Percentiles rank a stretch among this genome's conserved stretches.
phyloP scores from a whole-genome alignment of 1,140 invertebrate species.

The Rhopalosiphum maidis region DNA sequence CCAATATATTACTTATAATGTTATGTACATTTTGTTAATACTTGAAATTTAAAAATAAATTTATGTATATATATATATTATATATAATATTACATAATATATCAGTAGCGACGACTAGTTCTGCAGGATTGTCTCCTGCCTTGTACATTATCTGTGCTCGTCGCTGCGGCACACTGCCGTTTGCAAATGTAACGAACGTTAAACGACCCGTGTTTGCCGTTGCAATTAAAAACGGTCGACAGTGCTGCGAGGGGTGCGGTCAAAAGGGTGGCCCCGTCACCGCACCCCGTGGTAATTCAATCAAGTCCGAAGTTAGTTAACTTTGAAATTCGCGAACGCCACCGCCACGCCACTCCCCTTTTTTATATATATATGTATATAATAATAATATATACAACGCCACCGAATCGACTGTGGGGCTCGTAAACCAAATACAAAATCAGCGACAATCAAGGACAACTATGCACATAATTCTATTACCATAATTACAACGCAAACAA shows the following conservation, averaged over 20 bases:
- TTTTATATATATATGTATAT: not conserved
- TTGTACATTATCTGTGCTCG: not conserved
- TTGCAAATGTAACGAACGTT: conserved; percentile 45
- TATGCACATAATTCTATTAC: conserved; percentile 50
- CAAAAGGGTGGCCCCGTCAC: conserved; percentile 48
- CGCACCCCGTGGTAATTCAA: conserved; percentile 44
- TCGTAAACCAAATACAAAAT: conserved; percentile 54
- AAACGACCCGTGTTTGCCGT: conserved; percentile 36
- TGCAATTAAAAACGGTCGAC: conserved; percentile 50
- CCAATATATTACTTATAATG: no score
- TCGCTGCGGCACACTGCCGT: not conserved
- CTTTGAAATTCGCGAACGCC: conserved; percentile 35
- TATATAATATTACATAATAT: not conserved
- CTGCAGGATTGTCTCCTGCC: not conserved
- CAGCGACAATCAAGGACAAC: conserved; percentile 51
- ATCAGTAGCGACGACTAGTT: not conserved
- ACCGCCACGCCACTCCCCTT: not conserved
- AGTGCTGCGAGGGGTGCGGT: conserved; percentile 36
- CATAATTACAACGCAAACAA: conserved; percentile 56
- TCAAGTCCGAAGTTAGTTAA: conserved; percentile 57
- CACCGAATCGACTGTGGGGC: not conserved
- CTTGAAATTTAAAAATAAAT: not conserved
- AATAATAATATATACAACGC: not conserved
- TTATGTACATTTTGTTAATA: not conserved
- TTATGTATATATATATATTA: not conserved